Evolutionary conservation across 2,113 vertebrate species (phyloP).

Genomic region (Synchiropus splendidus): DNA sequence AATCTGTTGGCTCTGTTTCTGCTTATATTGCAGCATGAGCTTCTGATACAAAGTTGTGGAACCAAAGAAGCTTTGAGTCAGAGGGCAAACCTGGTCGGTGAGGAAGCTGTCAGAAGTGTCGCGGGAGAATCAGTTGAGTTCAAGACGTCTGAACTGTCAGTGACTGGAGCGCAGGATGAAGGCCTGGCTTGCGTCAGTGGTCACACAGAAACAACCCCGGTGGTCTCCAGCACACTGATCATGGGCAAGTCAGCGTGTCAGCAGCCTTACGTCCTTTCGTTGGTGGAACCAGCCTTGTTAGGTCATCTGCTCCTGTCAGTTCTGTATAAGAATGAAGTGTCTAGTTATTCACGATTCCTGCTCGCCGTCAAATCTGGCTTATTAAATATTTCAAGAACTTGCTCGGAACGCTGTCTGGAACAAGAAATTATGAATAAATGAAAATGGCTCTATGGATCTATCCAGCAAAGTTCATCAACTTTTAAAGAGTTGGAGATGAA

Average conservation of each 20-base stretch:
- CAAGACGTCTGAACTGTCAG: conserved; percentile 28
- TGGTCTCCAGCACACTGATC: conserved; percentile 19
- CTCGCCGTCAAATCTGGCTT: neutral
- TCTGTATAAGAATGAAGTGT: no score
- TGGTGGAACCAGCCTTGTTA: no score
- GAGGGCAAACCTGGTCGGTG: conserved; percentile 9
- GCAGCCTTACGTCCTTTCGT: no score
- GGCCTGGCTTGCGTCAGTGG: conserved; percentile 46
- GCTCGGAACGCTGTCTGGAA: conserved; percentile 2
- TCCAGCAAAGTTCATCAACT: conserved; percentile 11
- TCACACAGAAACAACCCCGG: conserved; percentile 18
- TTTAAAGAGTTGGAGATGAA: conserved; percentile 6
- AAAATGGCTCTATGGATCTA: conserved; percentile 9
- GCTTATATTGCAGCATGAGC: conserved; percentile 10
- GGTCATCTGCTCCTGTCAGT: no score
- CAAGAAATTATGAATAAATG: conserved; percentile 5
- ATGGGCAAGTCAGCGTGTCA: no score
- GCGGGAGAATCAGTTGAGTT: conserved; percentile 12
- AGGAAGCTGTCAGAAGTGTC: conserved; percentile 28
- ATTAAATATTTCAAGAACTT: conserved; percentile 16
- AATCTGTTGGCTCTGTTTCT: conserved; percentile 6
- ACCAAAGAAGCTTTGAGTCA: conserved; percentile 28
- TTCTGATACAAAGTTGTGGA: conserved; percentile 12
- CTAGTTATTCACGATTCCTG: no score
- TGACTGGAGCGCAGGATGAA: conserved; percentile 23